phyloP scores from a whole-genome alignment of 2,113 vertebrate species.

The Muntiacus reevesi region DNA sequence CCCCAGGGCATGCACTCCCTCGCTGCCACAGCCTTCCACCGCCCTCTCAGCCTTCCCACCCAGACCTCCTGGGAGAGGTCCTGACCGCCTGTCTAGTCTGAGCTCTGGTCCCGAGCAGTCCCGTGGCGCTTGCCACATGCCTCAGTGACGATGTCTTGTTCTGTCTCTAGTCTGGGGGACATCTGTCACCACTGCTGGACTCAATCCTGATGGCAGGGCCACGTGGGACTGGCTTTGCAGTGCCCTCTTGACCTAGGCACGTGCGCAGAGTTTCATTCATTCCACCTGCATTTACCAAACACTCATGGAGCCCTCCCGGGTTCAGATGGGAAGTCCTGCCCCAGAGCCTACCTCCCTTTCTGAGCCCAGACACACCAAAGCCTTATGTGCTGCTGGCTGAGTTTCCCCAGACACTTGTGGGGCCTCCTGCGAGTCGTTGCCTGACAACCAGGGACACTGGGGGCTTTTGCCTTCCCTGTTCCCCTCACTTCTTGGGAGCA shows the following conservation, averaged over 20 bases:
- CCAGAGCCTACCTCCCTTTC: not conserved
- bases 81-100: not conserved
- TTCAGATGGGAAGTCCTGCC: not conserved
- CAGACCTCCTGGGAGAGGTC: not conserved
- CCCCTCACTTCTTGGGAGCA: not conserved
- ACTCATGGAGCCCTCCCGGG: fast-evolving
- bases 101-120: not conserved
- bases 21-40: not conserved
- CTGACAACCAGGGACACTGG: not conserved
- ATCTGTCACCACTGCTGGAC: not conserved
- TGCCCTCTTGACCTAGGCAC: not conserved
- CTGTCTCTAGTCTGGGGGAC: not conserved
- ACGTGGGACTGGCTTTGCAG: not conserved
- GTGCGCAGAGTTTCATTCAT: fast-evolving
- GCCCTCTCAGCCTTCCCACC: not conserved
- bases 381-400: fast-evolving
- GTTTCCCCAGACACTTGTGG: fast-evolving
- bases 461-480: not conserved
- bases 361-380: not conserved
- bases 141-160: not conserved
- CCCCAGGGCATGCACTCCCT: fast-evolving
- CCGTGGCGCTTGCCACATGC: not conserved
- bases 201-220: not conserved
- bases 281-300: not conserved
- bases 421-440: not conserved